phyloP scores from a whole-genome alignment of 2,888 invertebrate species.

The Nowickia ferox region DNA sequence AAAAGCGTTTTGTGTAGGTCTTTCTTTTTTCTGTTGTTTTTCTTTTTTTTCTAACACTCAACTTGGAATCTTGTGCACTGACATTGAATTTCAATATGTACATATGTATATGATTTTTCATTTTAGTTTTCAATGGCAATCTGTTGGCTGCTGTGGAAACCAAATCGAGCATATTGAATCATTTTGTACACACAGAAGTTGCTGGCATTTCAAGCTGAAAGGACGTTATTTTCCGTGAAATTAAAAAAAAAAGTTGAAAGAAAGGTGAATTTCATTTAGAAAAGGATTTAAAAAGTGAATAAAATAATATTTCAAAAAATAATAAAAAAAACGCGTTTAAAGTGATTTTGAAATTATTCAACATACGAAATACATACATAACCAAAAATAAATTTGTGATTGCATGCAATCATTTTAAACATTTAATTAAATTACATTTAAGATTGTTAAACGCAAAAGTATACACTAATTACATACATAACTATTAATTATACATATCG shows the following conservation, averaged over 20 bases:
- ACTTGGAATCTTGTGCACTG: slow-evolving; percentile 64
- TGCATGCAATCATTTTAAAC: too few relatives aligned
- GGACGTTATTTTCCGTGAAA: slow-evolving; percentile 37
- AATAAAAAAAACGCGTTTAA: background rate
- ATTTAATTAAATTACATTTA: too few relatives aligned
- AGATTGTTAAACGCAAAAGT: too few relatives aligned
- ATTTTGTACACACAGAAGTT: slow-evolving; percentile 54
- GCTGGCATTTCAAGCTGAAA: slow-evolving; percentile 58
- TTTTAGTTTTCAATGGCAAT: slow-evolving; percentile 48
- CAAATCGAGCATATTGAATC: slow-evolving; percentile 27
- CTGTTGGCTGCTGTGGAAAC: slow-evolving; percentile 30
- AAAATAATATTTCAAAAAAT: too few relatives aligned
- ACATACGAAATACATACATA: too few relatives aligned
- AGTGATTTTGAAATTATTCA: background rate
- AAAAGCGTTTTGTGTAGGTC: slow-evolving; percentile 66
- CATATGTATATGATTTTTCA: slow-evolving; percentile 2
- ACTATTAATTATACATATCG: too few relatives aligned
- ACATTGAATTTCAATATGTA: slow-evolving; percentile 71
- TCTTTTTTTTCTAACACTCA: slow-evolving; percentile 30
- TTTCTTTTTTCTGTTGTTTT: slow-evolving; percentile 23
- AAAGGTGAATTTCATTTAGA: slow-evolving; percentile 11
- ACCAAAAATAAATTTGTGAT: too few relatives aligned
- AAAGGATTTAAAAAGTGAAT: slow-evolving; percentile 4
- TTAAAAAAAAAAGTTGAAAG: background rate
- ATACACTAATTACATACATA: too few relatives aligned